Evolutionary conservation across 2,888 invertebrate genomes (phyloP), one percentile per base, ranked within the genome.

Genomic region (Acleris cristana): DNA sequence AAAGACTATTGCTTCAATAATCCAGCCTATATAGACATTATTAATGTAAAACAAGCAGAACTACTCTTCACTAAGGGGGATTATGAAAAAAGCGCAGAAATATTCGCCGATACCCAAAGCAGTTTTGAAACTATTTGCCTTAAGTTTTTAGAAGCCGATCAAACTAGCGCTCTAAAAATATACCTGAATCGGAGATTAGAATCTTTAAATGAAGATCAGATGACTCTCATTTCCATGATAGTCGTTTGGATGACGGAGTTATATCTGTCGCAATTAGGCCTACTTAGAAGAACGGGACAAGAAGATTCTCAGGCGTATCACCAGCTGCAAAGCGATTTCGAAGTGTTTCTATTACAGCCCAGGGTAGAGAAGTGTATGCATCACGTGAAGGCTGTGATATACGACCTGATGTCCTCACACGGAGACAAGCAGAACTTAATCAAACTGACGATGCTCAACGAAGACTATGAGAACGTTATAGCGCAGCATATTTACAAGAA

Each of bases 191-290:
- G 95, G 85, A 97, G 98, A 85, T 88, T 99, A 61, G 95, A 96
- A 23, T 94, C 95, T 34, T 84, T 98, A 16, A 94, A 94, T 44
- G 88, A 94, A 2, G 95, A 95, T 75, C 98, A 98, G 73, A 96
- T 96, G 79, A 97, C 98, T 0, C 96, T 98, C 79, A 95, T 97
- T 58, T 98, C 98, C 0, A 97, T 99, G 95, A 94, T 99, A 48
- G 97, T 99, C 0, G 95, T 98, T 64, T 99, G 99, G 99, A 94
- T 99, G 74, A 95, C 98, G 0, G 99, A 99, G 86, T 91, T 99
- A 40, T 98, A 96, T 85, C 93, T 99, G 72, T 97, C 96, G 64
- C 96, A 98, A 86, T 93, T 99, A 65, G 98, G 98, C n/a, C 91
- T 95, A 54, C 89, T 97, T 56, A 87, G 95, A 2, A 90, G 94